Percentiles rank a stretch among this genome's conserved stretches.
Conservation (phyloP, 1,140 invertebrate species). For the Popillia japonica region DNA sequence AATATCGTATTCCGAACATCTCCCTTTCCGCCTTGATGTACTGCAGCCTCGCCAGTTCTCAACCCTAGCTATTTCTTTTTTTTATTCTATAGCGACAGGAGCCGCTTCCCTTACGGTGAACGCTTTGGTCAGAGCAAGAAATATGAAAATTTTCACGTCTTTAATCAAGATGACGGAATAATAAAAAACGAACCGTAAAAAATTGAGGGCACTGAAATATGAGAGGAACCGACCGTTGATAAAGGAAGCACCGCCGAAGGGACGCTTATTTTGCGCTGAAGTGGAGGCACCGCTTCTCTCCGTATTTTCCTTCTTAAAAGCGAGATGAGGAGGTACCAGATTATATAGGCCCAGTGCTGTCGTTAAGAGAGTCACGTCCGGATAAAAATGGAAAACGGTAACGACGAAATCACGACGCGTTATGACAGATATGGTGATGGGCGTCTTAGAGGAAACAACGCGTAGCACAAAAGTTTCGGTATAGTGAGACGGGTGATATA, state of each 20-base stretch:
- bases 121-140: too few relatives aligned
- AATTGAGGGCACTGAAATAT: slow-evolving; percentile 24
- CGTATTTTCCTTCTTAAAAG: background rate
- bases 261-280: background rate
- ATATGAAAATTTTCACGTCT: slow-evolving; percentile 20
- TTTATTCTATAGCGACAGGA: too few relatives aligned
- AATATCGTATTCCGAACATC: slow-evolving; percentile 15
- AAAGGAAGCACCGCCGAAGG: background rate
- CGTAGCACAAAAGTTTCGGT: background rate
- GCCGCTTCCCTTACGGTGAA: too few relatives aligned
- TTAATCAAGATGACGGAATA: slow-evolving; percentile 29
- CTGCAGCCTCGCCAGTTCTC: background rate
- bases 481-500: background rate
- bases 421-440: background rate
- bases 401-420: slow-evolving; percentile 6
- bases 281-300: background rate
- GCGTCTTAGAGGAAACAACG: background rate
- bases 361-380: background rate
- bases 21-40: background rate
- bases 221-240: slow-evolving; percentile 3
- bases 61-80: slow-evolving; percentile 6
- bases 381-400: slow-evolving; percentile 25
- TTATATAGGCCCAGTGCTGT: background rate
- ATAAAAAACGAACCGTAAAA: slow-evolving; percentile 31
- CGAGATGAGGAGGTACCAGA: background rate